These are phyloP conservation scores for Rhodinocichla rosea DNA, from an alignment of 2,113 vertebrate genomes.

Conservation along the genomic window DNA sequence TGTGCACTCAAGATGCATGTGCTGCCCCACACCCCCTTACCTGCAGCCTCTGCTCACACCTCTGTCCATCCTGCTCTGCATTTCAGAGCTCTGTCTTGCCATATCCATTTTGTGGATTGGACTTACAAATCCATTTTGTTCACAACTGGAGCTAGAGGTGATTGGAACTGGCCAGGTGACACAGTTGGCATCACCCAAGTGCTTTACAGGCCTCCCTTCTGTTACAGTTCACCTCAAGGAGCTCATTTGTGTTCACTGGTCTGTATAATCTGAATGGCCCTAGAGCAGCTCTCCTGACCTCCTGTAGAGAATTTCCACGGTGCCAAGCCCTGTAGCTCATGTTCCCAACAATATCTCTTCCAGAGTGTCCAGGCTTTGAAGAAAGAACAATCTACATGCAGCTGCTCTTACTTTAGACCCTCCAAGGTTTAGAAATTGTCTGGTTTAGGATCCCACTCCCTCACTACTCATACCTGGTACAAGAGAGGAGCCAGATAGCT, in stretches of 20 bases:
- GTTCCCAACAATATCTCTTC: neutral
- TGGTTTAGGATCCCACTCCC: neutral
- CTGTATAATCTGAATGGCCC: neutral
- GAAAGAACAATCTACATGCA: neutral
- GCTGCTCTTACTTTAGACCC: neutral
- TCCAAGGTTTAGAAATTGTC: neutral
- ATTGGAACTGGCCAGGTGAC: neutral
- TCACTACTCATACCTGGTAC: neutral
- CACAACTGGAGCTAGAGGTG: neutral
- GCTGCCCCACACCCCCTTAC: neutral
- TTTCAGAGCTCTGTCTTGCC: neutral
- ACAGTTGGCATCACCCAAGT: neutral
- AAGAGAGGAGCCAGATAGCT: neutral
- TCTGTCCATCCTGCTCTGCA: neutral
- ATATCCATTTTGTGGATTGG: neutral
- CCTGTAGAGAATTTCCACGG: neutral
- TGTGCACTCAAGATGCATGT: neutral
- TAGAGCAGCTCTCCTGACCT: neutral
- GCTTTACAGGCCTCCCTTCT: neutral
- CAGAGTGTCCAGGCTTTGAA: neutral
- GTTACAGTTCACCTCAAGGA: neutral
- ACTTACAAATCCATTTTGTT: neutral
- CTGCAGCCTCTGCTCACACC: neutral
- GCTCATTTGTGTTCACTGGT: neutral
- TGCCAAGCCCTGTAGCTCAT: neutral